Evolutionary conservation across 2,797 vertebrate species (phyloP), one percentile per base, ranked within the genome.

Genomic region (Melanotaenia pygmaea): DNA sequence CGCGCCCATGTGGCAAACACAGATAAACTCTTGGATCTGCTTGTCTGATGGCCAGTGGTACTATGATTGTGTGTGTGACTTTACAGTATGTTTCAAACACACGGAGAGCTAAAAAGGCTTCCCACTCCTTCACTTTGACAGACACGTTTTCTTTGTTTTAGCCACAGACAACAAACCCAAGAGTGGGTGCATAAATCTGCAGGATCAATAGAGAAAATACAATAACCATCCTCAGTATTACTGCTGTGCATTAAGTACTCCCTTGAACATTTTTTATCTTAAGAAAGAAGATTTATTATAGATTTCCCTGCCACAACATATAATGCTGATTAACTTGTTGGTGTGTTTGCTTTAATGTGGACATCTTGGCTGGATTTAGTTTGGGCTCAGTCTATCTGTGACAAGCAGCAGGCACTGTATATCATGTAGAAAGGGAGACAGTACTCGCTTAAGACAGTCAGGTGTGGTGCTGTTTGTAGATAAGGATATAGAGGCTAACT

Each of bases 401-500:
- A 92, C 86, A 88, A 78, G 85, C 92, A 92, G 90, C 84, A 83
- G 88, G 85, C 82, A 87, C 74, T 74, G 76, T 83, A 74, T 77
- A 86, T 90, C 82, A 85, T 71, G 76, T 67, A 74, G 70, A 67
- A 72, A 32, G 70, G 80, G 56, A 90, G 89, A 91, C 84, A 88
- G 78, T 38, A 64, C 59, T 22, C 10, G 75, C 79, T 75, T 77
- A 72, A 86, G 85, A 86, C 90, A 81, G 81, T 76, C 68, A 86
- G 87, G 78, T 86, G 81, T 59, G 78, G 74, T 87, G 89, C 59
- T 75, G 73, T 75, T 79, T 81, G 75, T 26, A 89, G 91, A 92
- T 93, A 91, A 91, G 89, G 70, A 71, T 16, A 59, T 54, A 67
- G 65, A 78, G 76, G 87, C 74, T 81, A 86, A 87, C 80, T 72